Base-by-base conservation (phyloP, 2,888 invertebrate genomes). In the Griposia aprilina region DNA sequence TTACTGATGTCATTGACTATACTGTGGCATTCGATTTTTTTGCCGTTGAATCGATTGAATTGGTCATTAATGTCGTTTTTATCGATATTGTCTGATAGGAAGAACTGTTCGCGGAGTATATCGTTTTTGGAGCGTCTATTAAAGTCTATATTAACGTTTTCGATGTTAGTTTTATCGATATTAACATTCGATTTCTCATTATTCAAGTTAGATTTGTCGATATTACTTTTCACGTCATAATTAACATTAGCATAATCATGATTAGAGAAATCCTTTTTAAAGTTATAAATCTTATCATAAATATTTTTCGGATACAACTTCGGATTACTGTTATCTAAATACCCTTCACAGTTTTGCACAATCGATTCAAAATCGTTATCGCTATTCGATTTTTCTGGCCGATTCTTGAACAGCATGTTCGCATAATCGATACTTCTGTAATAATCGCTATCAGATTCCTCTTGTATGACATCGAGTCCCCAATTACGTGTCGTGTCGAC, bases 371-470 rank as follows among this genome's bases (percentile, higher is more conserved):
- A 86, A 87, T 78, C 87, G 80, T 76, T 87, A 77, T 78, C 81
- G 52, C 77, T 86, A 78, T 66, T 80, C 66, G 75, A 88, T 71
- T 85, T 91, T 87, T 84, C 81, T 0, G 73, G 55, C 26, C 45
- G 55, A 72, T 87, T 86, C 65, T 90, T 93, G 26, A 93, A 92
- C 0, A 92, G 23, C 5, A 93, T 88, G 59, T 96, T 96, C 80
- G 94, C 94, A 81, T 96, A 97, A 72, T 97, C 96, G 0, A 97
- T 69, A 57, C 96, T 95, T 81, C 94, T 94, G 84, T 97, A 97
- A 76, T 97, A 97, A 76, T 97, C 97, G 41, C 96, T 96, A 67
- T 97, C 97, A 0, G 96, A 95, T 57, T 97, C 97, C 78, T 97
- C 97, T 65, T 96, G 95, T 52, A 97, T 97, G 0, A 94, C 96